Conservation (phyloP, 23 tunicate genomes). For the Trididemnum clinides region DNA sequence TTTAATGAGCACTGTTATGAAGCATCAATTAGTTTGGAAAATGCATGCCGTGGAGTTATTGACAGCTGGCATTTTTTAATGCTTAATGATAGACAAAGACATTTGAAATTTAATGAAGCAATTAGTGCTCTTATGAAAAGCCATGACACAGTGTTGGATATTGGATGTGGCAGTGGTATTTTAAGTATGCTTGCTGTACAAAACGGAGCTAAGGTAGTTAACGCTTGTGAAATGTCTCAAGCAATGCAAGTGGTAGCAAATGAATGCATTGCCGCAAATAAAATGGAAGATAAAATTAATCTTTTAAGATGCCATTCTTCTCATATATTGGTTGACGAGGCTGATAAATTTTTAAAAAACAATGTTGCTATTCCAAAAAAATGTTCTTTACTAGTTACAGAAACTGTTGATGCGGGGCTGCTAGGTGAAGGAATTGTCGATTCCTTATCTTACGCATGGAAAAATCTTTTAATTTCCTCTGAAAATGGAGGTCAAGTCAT, state of each 20-base stretch:
- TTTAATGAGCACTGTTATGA: slow-evolving; percentile 23
- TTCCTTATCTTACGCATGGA: slow-evolving; percentile 74
- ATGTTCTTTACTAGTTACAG: slow-evolving; percentile 62
- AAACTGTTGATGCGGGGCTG: slow-evolving; percentile 83
- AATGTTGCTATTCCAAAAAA: not conserved
- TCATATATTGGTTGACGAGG: slow-evolving; percentile 12
- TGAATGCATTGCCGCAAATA: slow-evolving; percentile 62
- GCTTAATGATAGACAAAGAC: slow-evolving; percentile 78
- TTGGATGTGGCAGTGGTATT: slow-evolving; percentile 88
- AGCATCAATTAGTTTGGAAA: slow-evolving; percentile 57
- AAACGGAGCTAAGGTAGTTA: slow-evolving; percentile 43
- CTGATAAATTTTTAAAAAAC: not conserved
- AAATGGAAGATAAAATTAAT: slow-evolving; percentile 27
- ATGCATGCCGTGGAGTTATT: slow-evolving; percentile 72
- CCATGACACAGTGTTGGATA: slow-evolving; percentile 57
- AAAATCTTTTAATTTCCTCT: slow-evolving; percentile 48
- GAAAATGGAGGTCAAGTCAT: slow-evolving; percentile 67
- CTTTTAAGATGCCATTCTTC: slow-evolving; percentile 40
- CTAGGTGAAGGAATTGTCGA: slow-evolving; percentile 79
- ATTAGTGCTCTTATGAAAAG: slow-evolving; percentile 20
- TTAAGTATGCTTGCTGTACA: slow-evolving; percentile 67
- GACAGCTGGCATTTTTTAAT: slow-evolving; percentile 88
- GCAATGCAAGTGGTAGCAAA: slow-evolving; percentile 53
- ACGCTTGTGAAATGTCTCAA: slow-evolving; percentile 80
- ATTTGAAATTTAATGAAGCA: slow-evolving; percentile 38